phyloP scores from a whole-genome alignment of 2,113 vertebrate species.

The Peromyscus californicus region DNA sequence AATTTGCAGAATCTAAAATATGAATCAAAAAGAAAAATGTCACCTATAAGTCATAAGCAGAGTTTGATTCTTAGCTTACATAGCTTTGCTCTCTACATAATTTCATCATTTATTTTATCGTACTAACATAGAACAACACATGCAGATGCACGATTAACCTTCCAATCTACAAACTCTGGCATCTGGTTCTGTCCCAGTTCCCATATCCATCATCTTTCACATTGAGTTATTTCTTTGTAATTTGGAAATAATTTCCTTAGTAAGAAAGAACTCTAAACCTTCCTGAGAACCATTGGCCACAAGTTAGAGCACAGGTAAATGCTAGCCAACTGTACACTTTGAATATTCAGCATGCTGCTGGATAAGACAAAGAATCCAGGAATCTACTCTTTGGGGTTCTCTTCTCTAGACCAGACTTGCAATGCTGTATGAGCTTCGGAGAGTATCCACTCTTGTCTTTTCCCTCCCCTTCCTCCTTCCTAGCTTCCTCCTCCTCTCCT shows the following conservation, averaged over 20 bases:
- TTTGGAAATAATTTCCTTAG: constrained; percentile 47
- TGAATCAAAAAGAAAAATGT: constrained; percentile 33
- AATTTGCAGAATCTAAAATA: neutral
- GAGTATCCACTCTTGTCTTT: constrained; percentile 7
- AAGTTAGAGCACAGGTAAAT: neutral
- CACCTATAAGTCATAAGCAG: neutral
- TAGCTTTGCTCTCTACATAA: neutral
- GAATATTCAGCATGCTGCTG: neutral
- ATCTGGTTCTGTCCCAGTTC: constrained; percentile 47
- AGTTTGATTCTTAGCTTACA: constrained; percentile 33
- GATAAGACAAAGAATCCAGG: neutral
- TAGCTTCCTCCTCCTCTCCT: neutral
- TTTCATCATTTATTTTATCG: constrained; percentile 7
- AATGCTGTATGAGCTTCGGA: neutral
- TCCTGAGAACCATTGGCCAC: neutral
- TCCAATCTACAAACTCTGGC: neutral
- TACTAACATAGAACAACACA: constrained; percentile 17
- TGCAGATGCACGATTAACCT: neutral
- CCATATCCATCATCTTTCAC: neutral
- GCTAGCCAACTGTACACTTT: neutral
- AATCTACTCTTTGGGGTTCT: neutral
- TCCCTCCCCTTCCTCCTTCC: neutral
- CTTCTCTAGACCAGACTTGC: neutral
- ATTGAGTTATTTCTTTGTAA: constrained; percentile 22
- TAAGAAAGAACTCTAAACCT: neutral